Conservation (phyloP, 2,113 vertebrate genomes). For the Dasyprocta punctata region DNA sequence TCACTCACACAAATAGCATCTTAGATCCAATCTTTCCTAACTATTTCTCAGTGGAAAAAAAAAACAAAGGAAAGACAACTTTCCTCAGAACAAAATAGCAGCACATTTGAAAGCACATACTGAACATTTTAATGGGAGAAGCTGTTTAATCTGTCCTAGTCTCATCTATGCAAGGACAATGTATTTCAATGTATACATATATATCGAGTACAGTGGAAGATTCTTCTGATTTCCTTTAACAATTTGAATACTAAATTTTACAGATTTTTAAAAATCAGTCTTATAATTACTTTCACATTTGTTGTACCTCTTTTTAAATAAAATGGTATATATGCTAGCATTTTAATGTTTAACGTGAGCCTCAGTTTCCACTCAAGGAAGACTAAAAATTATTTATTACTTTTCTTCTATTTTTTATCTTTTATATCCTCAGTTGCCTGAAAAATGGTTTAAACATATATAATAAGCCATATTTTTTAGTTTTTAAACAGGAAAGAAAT, state of each 20-base stretch:
- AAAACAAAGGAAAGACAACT: neutral
- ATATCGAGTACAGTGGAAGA: neutral
- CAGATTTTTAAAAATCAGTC: conserved; percentile 29
- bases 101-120: neutral
- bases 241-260: neutral
- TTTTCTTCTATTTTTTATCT: neutral
- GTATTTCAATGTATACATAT: neutral
- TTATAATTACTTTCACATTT: conserved; percentile 35
- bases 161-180: neutral
- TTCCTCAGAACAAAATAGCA: conserved; percentile 33
- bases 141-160: neutral
- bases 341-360: neutral
- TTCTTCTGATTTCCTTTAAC: conserved; percentile 8
- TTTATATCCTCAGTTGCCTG: neutral
- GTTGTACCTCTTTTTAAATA: conserved; percentile 9
- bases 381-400: neutral
- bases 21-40: neutral
- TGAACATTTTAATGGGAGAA: neutral
- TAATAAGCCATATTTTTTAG: neutral
- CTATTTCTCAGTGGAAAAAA: neutral
- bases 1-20: neutral
- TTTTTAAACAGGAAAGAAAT: neutral
- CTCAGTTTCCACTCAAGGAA: neutral
- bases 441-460: neutral
- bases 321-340: neutral